Percentiles rank a stretch among this genome's conserved stretches.
Conservation (phyloP, 2,113 vertebrate genomes). For the Dasypus novemcinctus region DNA sequence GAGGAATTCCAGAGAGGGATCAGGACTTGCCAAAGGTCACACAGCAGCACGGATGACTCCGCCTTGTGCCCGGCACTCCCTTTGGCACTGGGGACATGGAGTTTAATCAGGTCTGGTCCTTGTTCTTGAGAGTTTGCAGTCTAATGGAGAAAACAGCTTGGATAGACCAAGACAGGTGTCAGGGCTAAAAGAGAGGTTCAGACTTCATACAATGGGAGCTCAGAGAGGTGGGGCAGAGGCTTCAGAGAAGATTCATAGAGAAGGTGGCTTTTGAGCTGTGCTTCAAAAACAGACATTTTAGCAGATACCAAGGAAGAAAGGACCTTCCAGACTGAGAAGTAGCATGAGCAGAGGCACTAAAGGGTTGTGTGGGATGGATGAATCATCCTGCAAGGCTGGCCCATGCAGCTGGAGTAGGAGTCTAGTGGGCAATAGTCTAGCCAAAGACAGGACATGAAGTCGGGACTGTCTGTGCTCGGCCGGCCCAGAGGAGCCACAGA, state of each 20-base stretch:
- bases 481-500: neutral
- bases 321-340: neutral
- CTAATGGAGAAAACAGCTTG: neutral
- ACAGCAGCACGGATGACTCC: neutral
- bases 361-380: neutral
- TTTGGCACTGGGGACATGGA: neutral
- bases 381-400: neutral
- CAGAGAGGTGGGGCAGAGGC: neutral
- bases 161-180: neutral
- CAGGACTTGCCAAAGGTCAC: neutral
- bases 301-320: neutral
- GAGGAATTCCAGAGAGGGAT: neutral
- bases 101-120: neutral
- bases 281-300: constrained; percentile 48
- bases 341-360: neutral
- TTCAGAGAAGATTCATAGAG: neutral
- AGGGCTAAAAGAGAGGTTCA: neutral
- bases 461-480: neutral
- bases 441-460: neutral
- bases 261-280: neutral
- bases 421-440: neutral
- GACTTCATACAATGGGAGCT: neutral
- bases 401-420: neutral
- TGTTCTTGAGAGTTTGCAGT: neutral
- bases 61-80: neutral